Conservation (phyloP, 2,888 invertebrate species). For the Petrolisthes cinctipes region DNA sequence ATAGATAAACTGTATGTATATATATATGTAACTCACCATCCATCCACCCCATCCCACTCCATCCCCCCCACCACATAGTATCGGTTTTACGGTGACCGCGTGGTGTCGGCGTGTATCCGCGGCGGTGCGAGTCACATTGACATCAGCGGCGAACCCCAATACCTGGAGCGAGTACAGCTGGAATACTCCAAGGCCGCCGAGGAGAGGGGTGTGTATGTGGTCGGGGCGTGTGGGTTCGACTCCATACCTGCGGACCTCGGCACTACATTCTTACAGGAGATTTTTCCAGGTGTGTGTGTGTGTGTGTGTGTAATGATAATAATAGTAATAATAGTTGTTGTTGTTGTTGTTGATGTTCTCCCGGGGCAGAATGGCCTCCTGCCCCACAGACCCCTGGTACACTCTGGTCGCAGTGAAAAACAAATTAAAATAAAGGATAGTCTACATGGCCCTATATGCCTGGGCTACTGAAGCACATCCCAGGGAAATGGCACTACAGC, state of each 20-base stretch:
- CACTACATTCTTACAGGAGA: conserved; percentile 46
- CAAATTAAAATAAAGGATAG: no score
- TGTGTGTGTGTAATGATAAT: neutral
- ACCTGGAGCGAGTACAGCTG: conserved; percentile 59
- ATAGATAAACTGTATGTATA: neutral
- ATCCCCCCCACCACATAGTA: conserved; percentile 44
- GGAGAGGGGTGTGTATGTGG: conserved; percentile 52
- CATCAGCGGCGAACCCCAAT: conserved; percentile 65
- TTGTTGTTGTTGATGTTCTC: neutral
- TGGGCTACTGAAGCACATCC: no score
- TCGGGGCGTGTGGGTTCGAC: conserved; percentile 66
- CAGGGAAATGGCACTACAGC: no score
- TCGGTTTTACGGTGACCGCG: conserved; percentile 56
- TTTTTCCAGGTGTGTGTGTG: conserved; percentile 28
- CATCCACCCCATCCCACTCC: neutral
- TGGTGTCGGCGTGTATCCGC: conserved; percentile 59
- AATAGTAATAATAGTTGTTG: neutral
- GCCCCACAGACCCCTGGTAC: no score
- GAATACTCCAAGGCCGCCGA: conserved; percentile 51
- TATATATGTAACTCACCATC: neutral
- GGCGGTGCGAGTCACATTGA: conserved; percentile 63
- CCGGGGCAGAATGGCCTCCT: no score
- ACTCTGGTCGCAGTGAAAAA: no score
- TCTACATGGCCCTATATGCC: no score
- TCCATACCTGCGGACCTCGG: conserved; percentile 65